Conservation (phyloP, 2,113 vertebrate genomes). For the Calidris pugnax region DNA sequence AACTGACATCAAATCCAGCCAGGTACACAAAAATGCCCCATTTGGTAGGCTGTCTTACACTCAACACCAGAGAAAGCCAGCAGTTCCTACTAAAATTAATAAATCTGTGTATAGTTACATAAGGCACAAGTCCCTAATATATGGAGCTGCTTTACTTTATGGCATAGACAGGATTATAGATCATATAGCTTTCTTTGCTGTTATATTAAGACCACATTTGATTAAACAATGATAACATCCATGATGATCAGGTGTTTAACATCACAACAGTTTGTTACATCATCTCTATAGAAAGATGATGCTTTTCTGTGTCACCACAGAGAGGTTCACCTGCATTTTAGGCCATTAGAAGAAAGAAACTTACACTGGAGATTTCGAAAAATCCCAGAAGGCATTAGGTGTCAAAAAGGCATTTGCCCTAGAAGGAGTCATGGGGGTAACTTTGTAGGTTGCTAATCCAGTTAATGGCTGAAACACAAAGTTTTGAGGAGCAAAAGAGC, state of each 20-base stretch:
- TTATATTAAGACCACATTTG: neutral
- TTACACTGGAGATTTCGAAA: conserved; percentile 61
- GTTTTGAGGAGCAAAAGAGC: conserved; percentile 88
- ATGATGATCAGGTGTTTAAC: neutral
- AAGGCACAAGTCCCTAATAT: neutral
- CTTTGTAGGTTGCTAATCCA: conserved; percentile 79
- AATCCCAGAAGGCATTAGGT: conserved; percentile 73
- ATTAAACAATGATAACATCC: neutral
- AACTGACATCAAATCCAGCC: neutral
- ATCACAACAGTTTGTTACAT: neutral
- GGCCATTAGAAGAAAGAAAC: neutral
- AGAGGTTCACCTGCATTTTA: neutral
- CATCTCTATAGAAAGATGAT: neutral
- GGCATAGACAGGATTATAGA: neutral
- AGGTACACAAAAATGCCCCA: neutral
- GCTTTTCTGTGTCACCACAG: neutral
- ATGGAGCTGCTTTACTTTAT: neutral
- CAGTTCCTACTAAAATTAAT: neutral
- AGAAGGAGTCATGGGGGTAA: conserved; percentile 82
- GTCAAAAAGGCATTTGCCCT: conserved; percentile 82
- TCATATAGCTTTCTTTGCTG: neutral
- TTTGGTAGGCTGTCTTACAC: neutral
- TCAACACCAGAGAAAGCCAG: neutral
- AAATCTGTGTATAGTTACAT: neutral
- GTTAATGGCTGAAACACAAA: conserved; percentile 87